Percentiles rank a stretch among this genome's conserved stretches.
phyloP scores from a whole-genome alignment of 2,888 invertebrate species.

The Mellilla xanthometata region DNA sequence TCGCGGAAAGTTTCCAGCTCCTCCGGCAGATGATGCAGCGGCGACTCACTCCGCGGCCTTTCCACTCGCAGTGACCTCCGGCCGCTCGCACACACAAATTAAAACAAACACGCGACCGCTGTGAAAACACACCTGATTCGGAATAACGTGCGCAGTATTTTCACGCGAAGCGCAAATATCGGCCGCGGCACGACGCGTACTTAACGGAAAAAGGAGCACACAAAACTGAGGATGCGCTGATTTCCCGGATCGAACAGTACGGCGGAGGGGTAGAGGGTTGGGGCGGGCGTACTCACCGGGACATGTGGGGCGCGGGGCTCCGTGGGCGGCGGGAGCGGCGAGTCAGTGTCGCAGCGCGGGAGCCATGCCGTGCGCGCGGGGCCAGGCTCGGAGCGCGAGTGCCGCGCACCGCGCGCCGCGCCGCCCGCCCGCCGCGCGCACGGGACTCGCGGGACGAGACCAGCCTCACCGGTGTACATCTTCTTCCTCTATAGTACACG shows the following conservation, averaged over 20 bases:
- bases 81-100: constrained; percentile 32
- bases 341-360: constrained; percentile 43
- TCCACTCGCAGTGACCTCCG: constrained; percentile 42
- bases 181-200: constrained; percentile 23
- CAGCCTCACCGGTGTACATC: no score
- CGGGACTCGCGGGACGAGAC: constrained; percentile 26
- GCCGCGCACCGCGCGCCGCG: constrained; percentile 36
- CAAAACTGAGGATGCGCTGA: constrained; percentile 36
- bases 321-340: constrained; percentile 36
- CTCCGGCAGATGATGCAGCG: constrained; percentile 39
- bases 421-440: constrained; percentile 26
- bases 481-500: no score
- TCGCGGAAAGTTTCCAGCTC: constrained; percentile 21
- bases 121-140: constrained; percentile 29
- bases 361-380: constrained; percentile 63
- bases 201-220: constrained; percentile 30
- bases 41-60: constrained; percentile 40
- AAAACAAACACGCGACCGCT: constrained; percentile 32
- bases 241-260: constrained; percentile 51
- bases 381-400: constrained; percentile 67
- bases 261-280: constrained; percentile 23
- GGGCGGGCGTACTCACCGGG: constrained; percentile 45
- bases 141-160: constrained; percentile 27
- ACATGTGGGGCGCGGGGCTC: constrained; percentile 36
- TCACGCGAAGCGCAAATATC: constrained; percentile 25